Evolutionary conservation across 2,113 vertebrate genomes (phyloP).

Genomic region (Amblyopsis rosae): DNA sequence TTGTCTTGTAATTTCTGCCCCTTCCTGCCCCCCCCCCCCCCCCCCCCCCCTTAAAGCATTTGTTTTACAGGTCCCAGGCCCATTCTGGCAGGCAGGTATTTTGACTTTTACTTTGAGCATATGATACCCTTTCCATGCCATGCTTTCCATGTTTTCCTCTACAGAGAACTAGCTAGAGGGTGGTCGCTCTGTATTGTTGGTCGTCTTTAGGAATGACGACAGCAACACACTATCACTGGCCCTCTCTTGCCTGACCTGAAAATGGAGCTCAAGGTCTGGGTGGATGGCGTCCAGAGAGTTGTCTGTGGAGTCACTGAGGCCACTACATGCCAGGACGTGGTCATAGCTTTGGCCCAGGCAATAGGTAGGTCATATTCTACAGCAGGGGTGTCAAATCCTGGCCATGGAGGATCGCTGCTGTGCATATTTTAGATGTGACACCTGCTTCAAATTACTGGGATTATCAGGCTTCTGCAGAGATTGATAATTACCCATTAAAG

Average conservation of each 20-base stretch:
- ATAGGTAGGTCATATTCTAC: slow-evolving; percentile 81
- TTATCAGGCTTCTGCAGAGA: too few species aligned
- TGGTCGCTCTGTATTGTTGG: slow-evolving; percentile 39
- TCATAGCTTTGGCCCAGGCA: slow-evolving; percentile 97
- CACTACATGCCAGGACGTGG: slow-evolving; percentile 98
- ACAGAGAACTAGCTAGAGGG: slow-evolving; percentile 49
- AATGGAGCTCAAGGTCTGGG: slow-evolving; percentile 99
- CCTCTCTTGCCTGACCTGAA: slow-evolving; percentile 67
- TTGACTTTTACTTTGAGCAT: slow-evolving; percentile 28
- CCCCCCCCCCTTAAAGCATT: slow-evolving; percentile 33
- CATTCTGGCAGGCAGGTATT: slow-evolving; percentile 25
- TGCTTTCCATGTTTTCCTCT: slow-evolving; percentile 47
- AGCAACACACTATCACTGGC: slow-evolving; percentile 39
- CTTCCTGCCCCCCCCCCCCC: slow-evolving; percentile 50
- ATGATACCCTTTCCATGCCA: slow-evolving; percentile 36
- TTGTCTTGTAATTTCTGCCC: too few species aligned
- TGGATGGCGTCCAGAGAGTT: slow-evolving; percentile 96
- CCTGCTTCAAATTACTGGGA: too few species aligned
- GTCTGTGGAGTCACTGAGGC: slow-evolving; percentile 97
- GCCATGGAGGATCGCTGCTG: too few species aligned
- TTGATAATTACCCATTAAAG: too few species aligned
- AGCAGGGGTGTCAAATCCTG: background rate
- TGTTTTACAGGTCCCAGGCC: slow-evolving; percentile 62
- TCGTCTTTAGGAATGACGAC: slow-evolving; percentile 66
- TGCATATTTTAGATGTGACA: too few species aligned